Evolutionary conservation across 2,797 vertebrate genomes (phyloP).

Genomic region (Propithecus perrieri): DNA sequence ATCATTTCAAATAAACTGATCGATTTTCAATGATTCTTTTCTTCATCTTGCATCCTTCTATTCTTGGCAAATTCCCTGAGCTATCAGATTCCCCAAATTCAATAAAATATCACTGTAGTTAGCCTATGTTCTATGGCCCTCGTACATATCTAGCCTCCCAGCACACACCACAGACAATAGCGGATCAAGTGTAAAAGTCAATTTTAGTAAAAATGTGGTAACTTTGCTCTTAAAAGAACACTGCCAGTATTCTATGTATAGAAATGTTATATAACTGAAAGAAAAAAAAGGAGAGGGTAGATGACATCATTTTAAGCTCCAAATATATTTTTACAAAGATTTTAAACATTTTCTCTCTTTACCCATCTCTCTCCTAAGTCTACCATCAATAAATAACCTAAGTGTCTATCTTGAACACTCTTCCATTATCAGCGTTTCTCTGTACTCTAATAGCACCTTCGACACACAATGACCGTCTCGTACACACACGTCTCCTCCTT

Average conservation of each 20-base stretch:
- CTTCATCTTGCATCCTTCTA: background rate
- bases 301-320: background rate
- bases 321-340: background rate
- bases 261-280: background rate
- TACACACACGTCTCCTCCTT: background rate
- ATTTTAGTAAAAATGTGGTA: background rate
- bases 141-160: background rate
- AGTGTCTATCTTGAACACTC: background rate
- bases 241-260: background rate
- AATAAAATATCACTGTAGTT: background rate
- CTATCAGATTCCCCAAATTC: background rate
- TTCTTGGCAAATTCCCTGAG: constrained; percentile 10
- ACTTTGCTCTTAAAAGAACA: background rate
- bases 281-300: rapidly evolving
- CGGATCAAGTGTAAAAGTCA: background rate
- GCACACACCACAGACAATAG: background rate
- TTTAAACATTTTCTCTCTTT: background rate
- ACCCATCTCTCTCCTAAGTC: background rate
- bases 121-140: background rate
- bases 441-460: background rate
- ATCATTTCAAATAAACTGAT: background rate
- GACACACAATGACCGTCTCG: background rate
- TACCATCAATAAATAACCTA: background rate
- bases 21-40: constrained; percentile 17
- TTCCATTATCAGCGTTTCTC: background rate